Percentiles rank a stretch among this genome's conserved stretches.
These are phyloP conservation scores for Vanessa tameamea DNA, from an alignment of 1,140 invertebrate genomes.

Conservation along the genomic window DNA sequence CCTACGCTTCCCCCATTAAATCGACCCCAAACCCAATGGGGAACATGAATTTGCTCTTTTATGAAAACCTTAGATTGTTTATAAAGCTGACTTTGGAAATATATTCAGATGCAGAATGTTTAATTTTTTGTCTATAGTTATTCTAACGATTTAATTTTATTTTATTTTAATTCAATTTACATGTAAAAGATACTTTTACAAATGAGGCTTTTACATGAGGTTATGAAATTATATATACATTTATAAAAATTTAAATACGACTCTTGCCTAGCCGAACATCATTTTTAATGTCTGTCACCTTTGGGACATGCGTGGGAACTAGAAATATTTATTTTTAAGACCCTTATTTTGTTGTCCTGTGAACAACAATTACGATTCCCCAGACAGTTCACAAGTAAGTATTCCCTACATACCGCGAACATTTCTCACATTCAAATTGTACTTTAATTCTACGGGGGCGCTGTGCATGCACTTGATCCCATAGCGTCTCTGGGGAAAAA, in stretches of 20 bases:
- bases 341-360: constrained; percentile 31
- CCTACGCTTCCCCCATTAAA: constrained; percentile 60
- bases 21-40: constrained; percentile 29
- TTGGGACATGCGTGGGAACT: constrained; percentile 17
- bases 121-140: neutral
- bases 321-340: neutral
- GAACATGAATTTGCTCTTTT: constrained; percentile 37
- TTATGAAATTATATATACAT: too few relatives aligned
- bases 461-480: constrained; percentile 70
- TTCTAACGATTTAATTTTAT: neutral
- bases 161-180: neutral
- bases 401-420: constrained; percentile 44
- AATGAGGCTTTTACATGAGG: too few relatives aligned
- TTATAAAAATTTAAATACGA: too few relatives aligned
- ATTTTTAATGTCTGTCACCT: neutral
- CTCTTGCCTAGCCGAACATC: neutral
- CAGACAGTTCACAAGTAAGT: constrained; percentile 44
- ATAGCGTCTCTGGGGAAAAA: constrained; percentile 60
- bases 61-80: constrained; percentile 20
- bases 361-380: constrained; percentile 60
- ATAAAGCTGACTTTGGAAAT: neutral
- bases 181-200: neutral
- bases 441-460: constrained; percentile 56
- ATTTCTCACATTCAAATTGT: constrained; percentile 73
- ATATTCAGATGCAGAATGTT: neutral